Evolutionary conservation across 2,113 vertebrate species (phyloP), one percentile per base, ranked within the genome.

Genomic region (Emydura subglobosa): DNA sequence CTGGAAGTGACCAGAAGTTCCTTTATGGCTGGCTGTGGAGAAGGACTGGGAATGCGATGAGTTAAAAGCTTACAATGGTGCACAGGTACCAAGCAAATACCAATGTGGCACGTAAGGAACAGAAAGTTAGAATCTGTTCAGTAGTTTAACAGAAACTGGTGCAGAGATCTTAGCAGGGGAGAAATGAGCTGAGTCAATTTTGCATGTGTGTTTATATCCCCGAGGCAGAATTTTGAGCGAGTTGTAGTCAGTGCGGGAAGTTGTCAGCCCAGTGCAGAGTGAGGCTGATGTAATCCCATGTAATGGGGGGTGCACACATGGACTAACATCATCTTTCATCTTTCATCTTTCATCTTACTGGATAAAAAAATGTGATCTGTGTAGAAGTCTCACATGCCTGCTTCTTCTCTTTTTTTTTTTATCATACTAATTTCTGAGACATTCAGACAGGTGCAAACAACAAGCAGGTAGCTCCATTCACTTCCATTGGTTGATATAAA

Each of bases 171-270:
- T 83, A 96, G 82, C 34, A 79, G 12, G 44, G 83, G 17, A 93
- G 19, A 95, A 94, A 96, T 81, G 55, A 94, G 53, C n/a, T 87
- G 47, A 96, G 42, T 90, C 27, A 51, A 88, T 92, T 91, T 92
- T 74, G 53, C 29, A 61, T 39, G 8, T 92, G 55, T 87, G 3
- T 92, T 97, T 94, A 81, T 89, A 88, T 29, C 34, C 22, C 57
- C 31, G 2, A 93, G 79, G 88, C 54, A 96, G 76, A 96, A 82
- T 93, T 96, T 85, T 91, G 93, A 97, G 90, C 82, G 57, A 39
- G 34, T 54, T 6, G 10, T 91, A 85, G 74, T 72, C 42, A 82
- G 53, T 17, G 53, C 10, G 85, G 78, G 16, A 93, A 93, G 81
- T 54, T 39, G 21, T 96, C 53, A 93, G n/a, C 50, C 25, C 29